Conservation (phyloP, 2,113 vertebrate genomes). For the Chaenogobius annularis region DNA sequence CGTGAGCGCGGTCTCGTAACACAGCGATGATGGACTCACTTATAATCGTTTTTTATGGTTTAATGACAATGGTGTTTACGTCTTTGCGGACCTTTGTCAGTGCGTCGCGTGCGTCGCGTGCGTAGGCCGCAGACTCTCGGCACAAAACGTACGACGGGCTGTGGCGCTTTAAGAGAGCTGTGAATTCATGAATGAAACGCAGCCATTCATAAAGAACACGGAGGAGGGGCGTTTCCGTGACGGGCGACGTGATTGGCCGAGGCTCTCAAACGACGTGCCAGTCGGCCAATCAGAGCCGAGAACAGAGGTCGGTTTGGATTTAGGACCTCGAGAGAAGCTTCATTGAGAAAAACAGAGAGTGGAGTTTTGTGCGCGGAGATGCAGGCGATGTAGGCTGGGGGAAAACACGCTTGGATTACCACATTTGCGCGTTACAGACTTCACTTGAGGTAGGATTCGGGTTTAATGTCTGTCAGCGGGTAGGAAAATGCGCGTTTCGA, state of each 20-base stretch:
- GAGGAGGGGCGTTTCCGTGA: constrained; percentile 43
- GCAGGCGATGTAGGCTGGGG: constrained; percentile 14
- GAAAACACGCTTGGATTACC: constrained; percentile 49
- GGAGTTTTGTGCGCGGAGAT: constrained; percentile 19
- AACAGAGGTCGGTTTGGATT: constrained; percentile 24
- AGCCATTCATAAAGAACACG: constrained; percentile 82
- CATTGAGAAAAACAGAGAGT: constrained; percentile 80
- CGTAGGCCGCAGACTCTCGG: neutral
- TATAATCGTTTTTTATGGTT: neutral
- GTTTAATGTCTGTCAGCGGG: neutral
- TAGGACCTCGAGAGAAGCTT: constrained; percentile 70
- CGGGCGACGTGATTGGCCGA: constrained; percentile 64
- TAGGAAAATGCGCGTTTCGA: neutral
- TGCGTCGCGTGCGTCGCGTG: neutral
- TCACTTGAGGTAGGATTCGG: neutral
- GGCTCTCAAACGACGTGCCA: constrained; percentile 22
- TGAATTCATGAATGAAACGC: constrained; percentile 79
- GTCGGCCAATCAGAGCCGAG: constrained; percentile 58
- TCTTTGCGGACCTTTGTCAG: neutral
- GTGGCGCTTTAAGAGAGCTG: constrained; percentile 67
- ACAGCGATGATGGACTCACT: too few relatives aligned
- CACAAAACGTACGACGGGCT: neutral
- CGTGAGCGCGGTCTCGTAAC: neutral
- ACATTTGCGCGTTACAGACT: neutral
- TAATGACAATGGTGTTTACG: neutral